Evolutionary conservation across 2,113 vertebrate species (phyloP).

Genomic region (Macquaria australasica): DNA sequence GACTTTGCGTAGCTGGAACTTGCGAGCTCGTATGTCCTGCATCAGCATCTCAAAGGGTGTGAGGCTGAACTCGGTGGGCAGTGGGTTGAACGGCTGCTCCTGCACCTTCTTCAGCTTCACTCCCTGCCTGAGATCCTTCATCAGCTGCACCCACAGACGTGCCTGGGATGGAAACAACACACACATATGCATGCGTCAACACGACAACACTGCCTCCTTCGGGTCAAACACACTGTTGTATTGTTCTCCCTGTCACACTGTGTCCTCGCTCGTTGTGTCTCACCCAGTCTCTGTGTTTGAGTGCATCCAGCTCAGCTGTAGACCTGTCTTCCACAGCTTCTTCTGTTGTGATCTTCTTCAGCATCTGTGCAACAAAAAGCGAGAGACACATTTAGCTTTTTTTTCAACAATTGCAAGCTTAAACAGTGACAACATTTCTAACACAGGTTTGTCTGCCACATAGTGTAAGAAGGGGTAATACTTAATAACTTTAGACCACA

Average conservation of each 20-base stretch:
- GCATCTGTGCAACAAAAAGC: conserved; percentile 84
- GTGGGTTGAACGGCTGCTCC: conserved; percentile 92
- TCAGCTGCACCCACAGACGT: conserved; percentile 96
- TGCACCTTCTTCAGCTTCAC: conserved; percentile 97
- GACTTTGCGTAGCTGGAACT: conserved; percentile 96
- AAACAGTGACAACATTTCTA: background rate
- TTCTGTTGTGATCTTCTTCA: conserved; percentile 90
- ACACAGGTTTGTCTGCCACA: background rate
- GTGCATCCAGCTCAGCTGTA: conserved; percentile 85
- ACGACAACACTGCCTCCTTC: background rate
- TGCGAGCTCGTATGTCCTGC: conserved; percentile 95
- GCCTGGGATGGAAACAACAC: conserved; percentile 80
- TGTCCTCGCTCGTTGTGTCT: background rate
- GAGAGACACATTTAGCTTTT: background rate
- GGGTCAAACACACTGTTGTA: background rate
- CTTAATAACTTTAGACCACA: background rate
- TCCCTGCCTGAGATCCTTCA: conserved; percentile 94
- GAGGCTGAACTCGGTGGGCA: conserved; percentile 96
- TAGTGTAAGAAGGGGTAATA: background rate
- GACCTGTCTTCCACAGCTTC: conserved; percentile 83
- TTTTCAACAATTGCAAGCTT: background rate
- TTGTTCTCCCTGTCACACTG: conserved; percentile 20
- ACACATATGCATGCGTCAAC: background rate
- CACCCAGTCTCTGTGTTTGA: conserved; percentile 96
- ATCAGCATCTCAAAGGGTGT: conserved; percentile 98